These are phyloP conservation scores for Canis aureus DNA, from an alignment of 2,113 vertebrate species.

Conservation along the genomic window DNA sequence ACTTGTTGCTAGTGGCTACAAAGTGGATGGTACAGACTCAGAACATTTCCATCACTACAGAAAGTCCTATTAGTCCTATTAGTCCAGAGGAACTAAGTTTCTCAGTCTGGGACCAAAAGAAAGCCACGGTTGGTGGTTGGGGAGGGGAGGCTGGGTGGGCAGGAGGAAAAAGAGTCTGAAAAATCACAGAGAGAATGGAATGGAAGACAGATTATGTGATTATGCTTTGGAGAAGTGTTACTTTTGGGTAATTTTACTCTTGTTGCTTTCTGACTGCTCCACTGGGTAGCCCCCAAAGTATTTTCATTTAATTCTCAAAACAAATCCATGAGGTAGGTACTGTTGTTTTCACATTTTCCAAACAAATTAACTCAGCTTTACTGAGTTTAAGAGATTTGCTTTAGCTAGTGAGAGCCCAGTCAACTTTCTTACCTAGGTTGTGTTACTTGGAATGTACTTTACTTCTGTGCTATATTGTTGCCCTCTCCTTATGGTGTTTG, in stretches of 20 bases:
- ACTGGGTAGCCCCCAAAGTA: background rate
- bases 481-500: background rate
- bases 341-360: background rate
- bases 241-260: slow-evolving; percentile 3
- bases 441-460: background rate
- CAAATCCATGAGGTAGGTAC: background rate
- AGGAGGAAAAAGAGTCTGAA: background rate
- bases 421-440: slow-evolving; percentile 16
- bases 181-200: background rate
- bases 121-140: no score
- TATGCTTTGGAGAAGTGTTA: slow-evolving; percentile 57
- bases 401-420: background rate
- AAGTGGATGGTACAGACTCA: background rate
- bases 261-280: background rate
- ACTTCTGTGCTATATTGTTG: slow-evolving; percentile 41
- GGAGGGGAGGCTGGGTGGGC: no score
- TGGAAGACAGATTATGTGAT: background rate
- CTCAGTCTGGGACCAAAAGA: background rate
- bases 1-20: background rate
- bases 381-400: slow-evolving; percentile 54
- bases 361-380: slow-evolving; percentile 13
- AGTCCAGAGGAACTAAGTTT: slow-evolving; percentile 22
- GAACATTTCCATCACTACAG: background rate
- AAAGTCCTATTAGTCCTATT: slow-evolving; percentile 49
- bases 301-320: slow-evolving; percentile 62